Conservation (phyloP, 2,797 vertebrate species). For the Cichlasoma orientale region DNA sequence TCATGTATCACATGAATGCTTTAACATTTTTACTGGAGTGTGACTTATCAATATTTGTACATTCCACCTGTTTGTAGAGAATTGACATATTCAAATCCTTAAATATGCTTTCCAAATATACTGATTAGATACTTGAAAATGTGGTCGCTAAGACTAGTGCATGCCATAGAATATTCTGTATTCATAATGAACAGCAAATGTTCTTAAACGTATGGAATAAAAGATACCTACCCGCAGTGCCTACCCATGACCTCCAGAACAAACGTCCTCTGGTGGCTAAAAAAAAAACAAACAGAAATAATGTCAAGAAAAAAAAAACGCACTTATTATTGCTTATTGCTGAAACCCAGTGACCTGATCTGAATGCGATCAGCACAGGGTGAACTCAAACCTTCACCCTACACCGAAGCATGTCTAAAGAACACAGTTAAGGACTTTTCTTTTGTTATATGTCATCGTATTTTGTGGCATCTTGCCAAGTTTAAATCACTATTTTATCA, state of each 20-base stretch:
- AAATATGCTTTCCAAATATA: background rate
- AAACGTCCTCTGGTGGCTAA: conserved; percentile 97
- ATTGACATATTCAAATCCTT: background rate
- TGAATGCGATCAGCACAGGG: background rate
- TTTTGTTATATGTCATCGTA: too few relatives aligned
- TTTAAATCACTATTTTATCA: too few relatives aligned
- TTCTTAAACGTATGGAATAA: background rate
- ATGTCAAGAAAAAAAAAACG: background rate
- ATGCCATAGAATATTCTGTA: background rate
- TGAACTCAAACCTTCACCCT: rapidly evolving
- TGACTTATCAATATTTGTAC: rapidly evolving
- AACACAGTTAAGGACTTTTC: background rate
- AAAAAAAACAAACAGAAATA: conserved; percentile 11
- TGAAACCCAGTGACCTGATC: background rate
- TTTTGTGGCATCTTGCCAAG: too few relatives aligned
- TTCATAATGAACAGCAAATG: too few relatives aligned
- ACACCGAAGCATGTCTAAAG: background rate
- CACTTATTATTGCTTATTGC: too few relatives aligned
- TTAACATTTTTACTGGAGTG: background rate
- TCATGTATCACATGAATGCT: rapidly evolving
- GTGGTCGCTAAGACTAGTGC: background rate
- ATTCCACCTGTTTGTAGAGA: background rate
- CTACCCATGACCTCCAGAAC: conserved; percentile 97
- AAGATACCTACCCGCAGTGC: conserved; percentile 90
- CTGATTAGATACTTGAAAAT: background rate